These are phyloP conservation scores for Rhea americana DNA, from an alignment of 2,113 vertebrate species.

Conservation along the genomic window DNA sequence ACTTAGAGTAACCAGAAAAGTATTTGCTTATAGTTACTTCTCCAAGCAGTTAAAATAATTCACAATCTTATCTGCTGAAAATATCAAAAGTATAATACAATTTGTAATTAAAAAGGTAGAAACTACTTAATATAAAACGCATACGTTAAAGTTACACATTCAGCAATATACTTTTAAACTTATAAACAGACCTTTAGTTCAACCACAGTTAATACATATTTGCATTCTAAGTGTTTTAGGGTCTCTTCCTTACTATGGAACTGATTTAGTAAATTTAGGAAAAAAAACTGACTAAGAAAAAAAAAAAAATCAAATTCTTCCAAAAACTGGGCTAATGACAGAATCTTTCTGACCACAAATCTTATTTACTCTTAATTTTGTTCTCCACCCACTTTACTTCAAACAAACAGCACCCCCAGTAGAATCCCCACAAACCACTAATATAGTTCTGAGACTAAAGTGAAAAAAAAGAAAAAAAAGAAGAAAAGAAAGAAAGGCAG, in stretches of 20 bases:
- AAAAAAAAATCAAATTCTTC: background rate
- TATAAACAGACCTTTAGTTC: background rate
- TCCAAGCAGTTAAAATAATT: background rate
- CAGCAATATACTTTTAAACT: background rate
- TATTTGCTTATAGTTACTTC: background rate
- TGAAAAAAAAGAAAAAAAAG: background rate
- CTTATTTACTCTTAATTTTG: constrained; percentile 46
- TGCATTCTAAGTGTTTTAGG: background rate
- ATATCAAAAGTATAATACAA: background rate
- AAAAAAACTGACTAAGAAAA: constrained; percentile 8
- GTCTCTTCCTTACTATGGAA: background rate
- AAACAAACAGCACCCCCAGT: constrained; percentile 58
- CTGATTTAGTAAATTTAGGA: background rate
- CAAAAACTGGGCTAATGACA: constrained; percentile 38
- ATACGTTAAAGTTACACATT: background rate
- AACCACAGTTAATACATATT: background rate
- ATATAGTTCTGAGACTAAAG: constrained; percentile 55
- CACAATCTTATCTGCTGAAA: background rate
- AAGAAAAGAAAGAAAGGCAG: background rate
- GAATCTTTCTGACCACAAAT: constrained; percentile 22
- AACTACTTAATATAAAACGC: background rate
- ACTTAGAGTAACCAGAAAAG: background rate
- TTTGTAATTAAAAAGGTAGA: background rate
- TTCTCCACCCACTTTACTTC: constrained; percentile 64
- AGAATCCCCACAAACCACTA: constrained; percentile 46